Conservation (phyloP, 2,113 vertebrate species). For the Phainopepla nitens region DNA sequence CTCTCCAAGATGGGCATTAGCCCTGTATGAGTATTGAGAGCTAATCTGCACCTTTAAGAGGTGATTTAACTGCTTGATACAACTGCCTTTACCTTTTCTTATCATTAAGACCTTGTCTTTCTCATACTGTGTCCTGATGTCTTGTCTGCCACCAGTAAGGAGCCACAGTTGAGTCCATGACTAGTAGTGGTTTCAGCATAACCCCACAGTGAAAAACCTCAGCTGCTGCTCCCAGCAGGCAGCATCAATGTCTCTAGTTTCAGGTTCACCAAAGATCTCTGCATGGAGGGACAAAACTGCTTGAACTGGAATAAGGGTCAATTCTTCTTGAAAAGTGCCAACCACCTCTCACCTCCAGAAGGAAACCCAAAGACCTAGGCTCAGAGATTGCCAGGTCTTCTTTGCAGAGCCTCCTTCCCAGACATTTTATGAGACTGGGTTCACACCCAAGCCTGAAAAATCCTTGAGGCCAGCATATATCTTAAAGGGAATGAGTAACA, state of each 20-base stretch:
- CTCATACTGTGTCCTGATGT: neutral
- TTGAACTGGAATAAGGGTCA: neutral
- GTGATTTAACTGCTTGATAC: neutral
- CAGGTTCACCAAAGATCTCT: neutral
- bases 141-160: neutral
- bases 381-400: neutral
- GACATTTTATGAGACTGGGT: neutral
- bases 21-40: neutral
- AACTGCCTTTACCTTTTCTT: neutral
- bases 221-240: neutral
- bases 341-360: neutral
- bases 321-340: neutral
- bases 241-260: neutral
- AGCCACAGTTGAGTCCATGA: neutral
- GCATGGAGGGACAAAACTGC: neutral
- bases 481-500: neutral
- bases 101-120: neutral
- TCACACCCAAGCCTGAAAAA: neutral
- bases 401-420: neutral
- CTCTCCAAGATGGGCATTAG: neutral
- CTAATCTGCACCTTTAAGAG: neutral
- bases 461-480: neutral
- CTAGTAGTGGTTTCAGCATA: neutral
- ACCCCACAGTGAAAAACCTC: neutral
- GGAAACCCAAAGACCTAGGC: neutral